Evolutionary conservation across 2,113 vertebrate genomes (phyloP), one percentile per base, ranked within the genome.

Genomic region (Hippotragus niger): DNA sequence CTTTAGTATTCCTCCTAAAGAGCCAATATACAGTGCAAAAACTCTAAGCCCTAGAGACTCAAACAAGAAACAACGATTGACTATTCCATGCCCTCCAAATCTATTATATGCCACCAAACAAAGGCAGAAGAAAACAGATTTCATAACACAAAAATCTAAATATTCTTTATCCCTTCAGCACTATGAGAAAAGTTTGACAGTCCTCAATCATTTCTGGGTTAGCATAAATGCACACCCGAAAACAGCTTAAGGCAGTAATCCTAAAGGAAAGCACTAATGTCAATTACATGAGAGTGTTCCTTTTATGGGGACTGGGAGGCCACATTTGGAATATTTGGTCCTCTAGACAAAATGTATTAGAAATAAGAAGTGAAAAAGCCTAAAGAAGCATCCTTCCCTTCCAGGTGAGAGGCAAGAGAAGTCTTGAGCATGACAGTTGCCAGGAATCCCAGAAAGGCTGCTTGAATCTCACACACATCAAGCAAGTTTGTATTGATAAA

Each of bases 401-500:
- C 71, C 52, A 95, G 10, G 64, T 53, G 0, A 85, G 14, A 95
- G 36, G 8, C 29, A 80, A 14, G 27, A 74, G 19, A 93, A 85
- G 50, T 29, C 33, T 76, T 62, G 53, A 50, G 33, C 17, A 52
- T 82, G 33, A 45, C 1, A 40, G 23, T 47, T 25, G 7, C 47
- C 33, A 11, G 43, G 55, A 87, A 58, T 33, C 50, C 1, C 8
- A 74, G 36, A 92, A 74, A 76, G 47, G 4, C 27, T 86, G 55
- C 19, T 86, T 76, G 57, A 45, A 10, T 33, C 33, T 86, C 47
- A 50, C n/a, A 60, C 8, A 21, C 19, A 8, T 82, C 84, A 94
- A 85, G 60, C 14, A n/a, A 11, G 88, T 87, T 85, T 91, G 27
- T 95, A 47, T 40, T 89, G 91, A 97, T 90, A 90, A 81, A 96